Conservation (phyloP, 1,140 invertebrate genomes). For the Samia ricini region DNA sequence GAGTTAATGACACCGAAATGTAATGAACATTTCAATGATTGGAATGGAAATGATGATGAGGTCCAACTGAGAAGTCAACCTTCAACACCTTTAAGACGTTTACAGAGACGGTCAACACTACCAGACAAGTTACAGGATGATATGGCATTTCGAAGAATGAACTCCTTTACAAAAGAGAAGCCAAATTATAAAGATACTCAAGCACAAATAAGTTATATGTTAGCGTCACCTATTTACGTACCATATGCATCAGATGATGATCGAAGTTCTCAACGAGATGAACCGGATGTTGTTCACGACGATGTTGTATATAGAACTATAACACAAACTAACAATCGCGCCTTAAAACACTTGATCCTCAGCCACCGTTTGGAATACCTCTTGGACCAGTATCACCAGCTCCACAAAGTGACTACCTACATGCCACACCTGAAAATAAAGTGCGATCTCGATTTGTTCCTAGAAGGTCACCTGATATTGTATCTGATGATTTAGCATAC, state of each 20-base stretch:
- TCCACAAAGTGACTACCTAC: constrained; percentile 89
- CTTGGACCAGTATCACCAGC: constrained; percentile 87
- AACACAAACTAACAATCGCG: constrained; percentile 85
- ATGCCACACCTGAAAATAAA: constrained; percentile 82
- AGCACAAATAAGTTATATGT: constrained; percentile 84
- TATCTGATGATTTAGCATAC: constrained; percentile 92
- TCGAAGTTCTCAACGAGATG: constrained; percentile 77
- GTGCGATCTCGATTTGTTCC: constrained; percentile 81
- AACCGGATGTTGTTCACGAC: constrained; percentile 90
- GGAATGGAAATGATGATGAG: constrained; percentile 72
- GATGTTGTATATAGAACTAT: constrained; percentile 91
- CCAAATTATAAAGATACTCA: constrained; percentile 73
- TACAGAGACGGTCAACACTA: constrained; percentile 63
- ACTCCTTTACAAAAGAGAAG: constrained; percentile 79
- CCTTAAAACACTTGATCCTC: constrained; percentile 85
- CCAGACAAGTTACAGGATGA: constrained; percentile 86
- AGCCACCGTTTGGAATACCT: constrained; percentile 94
- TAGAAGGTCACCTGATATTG: constrained; percentile 86
- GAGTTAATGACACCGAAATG: constrained; percentile 81
- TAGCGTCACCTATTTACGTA: constrained; percentile 82
- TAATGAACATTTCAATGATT: constrained; percentile 67
- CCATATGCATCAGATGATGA: constrained; percentile 70
- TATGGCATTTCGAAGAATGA: constrained; percentile 87
- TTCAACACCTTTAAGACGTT: constrained; percentile 55
- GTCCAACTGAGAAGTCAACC: constrained; percentile 66